These are phyloP conservation scores for Papio anubis DNA, from an alignment of 2,113 vertebrate species.

Conservation along the genomic window DNA sequence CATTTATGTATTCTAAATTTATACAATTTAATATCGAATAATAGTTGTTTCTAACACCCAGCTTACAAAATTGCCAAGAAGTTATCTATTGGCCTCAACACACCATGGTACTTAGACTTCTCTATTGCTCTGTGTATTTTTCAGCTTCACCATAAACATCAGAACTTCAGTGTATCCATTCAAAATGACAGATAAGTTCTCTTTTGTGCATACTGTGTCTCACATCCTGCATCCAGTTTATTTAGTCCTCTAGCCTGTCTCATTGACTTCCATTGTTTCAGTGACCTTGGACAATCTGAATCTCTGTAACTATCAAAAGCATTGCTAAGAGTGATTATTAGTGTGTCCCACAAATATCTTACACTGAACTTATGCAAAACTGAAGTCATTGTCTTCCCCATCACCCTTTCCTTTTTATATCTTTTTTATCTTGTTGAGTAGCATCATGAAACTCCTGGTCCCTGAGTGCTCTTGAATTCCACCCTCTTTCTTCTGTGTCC, in stretches of 20 bases:
- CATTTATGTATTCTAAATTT: background rate
- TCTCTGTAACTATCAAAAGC: background rate
- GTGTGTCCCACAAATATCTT: background rate
- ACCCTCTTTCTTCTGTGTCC: background rate
- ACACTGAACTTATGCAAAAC: background rate
- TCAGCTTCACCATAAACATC: rapidly evolving
- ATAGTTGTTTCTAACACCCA: background rate
- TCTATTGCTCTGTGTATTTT: background rate
- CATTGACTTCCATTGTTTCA: background rate
- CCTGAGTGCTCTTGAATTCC: background rate
- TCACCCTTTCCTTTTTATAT: background rate
- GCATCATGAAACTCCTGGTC: background rate
- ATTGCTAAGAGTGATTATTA: background rate
- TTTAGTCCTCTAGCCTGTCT: background rate
- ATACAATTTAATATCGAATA: background rate
- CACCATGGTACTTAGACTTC: rapidly evolving
- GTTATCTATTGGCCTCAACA: no score
- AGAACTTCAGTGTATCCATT: background rate
- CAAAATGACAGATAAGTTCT: background rate
- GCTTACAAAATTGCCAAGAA: background rate
- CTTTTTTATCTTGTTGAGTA: background rate
- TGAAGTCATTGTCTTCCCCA: background rate
- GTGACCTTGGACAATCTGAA: background rate
- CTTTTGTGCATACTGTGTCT: background rate
- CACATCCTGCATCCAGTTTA: background rate